phyloP scores from a whole-genome alignment of 92 coral and sea anemone species.

The Zoanthus sociatus region DNA sequence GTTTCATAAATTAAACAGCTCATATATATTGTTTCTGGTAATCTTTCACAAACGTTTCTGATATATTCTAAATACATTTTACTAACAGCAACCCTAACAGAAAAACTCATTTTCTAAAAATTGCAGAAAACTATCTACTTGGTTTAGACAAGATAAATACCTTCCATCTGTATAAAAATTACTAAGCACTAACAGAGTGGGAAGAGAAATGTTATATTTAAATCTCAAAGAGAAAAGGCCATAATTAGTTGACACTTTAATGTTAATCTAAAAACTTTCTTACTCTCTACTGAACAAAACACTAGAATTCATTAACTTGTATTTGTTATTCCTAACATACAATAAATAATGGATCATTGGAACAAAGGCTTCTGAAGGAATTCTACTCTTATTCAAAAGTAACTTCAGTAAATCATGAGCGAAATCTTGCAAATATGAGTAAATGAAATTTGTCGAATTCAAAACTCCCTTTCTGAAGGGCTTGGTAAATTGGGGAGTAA shows the following conservation, averaged over 20 bases:
- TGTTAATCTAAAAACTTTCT: conserved; percentile 20
- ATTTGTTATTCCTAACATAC: background rate
- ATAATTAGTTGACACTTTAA: background rate
- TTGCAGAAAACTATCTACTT: conserved; percentile 39
- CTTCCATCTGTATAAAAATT: background rate
- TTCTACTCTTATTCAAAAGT: background rate
- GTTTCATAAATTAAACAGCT: conserved; percentile 39
- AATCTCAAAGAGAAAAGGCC: background rate
- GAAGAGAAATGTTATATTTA: too few relatives aligned
- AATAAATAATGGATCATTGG: background rate
- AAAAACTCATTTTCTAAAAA: background rate
- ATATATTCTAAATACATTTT: background rate
- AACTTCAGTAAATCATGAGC: too few relatives aligned
- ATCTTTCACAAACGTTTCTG: background rate
- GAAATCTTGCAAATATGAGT: background rate
- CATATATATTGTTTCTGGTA: conserved; percentile 12
- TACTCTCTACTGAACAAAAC: conserved; percentile 9
- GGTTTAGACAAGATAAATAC: conserved; percentile 27
- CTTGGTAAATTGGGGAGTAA: background rate
- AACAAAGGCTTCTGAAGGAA: background rate
- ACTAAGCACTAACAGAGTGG: too few relatives aligned
- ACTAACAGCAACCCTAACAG: background rate
- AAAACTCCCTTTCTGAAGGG: conserved; percentile 12
- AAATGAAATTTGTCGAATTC: conserved; percentile 12
- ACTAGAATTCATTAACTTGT: background rate